Evolutionary conservation across 2,113 vertebrate species (phyloP), one percentile per base, ranked within the genome.

Genomic region (Carassius gibelio): DNA sequence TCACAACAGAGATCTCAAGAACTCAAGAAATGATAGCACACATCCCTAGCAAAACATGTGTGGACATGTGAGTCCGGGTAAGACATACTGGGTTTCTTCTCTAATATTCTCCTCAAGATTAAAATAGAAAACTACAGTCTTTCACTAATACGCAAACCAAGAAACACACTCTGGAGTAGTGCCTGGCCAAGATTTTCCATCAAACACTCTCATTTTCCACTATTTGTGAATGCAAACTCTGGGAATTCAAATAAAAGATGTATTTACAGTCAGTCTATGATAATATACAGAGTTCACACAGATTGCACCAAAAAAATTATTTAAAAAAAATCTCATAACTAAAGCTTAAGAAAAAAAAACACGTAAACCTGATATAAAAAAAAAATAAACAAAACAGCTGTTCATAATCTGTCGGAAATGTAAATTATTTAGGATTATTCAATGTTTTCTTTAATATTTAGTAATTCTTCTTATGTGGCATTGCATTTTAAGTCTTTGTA

Each of bases 231-330:
- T n/a, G 11, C 21, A 62, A 79, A 42, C 76, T 79, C 34, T 42
- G 34, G 3, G 19, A 11, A 62, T 5, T 61, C 75, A 36, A 14
- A 48, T n/a, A n/a, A 59, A 38, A 26, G 8, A 10, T 80, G 17
- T 42, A 21, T 79, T 61, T 45, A 62, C 19, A 45, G 4, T 30
- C 14, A 19, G n/a, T 45, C 34, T 2, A 30, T 4, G 23, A 81
- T 81, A 81, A 66, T 8, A 26, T 34, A 10, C n/a, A 66, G 64
- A 45, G 77, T 62, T 80, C 36, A 81, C 38, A 30, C 21, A 81
- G n/a, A 81, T 61, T 64, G 61, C 78, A 26, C n/a, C 19, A 62
- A 14, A 7, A 7, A 64, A 80, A 66, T 8, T 1, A 26, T 15
- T 15, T 23, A 4, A 81, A 48, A 48, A 8, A 81, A 48, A 66